These are phyloP conservation scores for Halcyon leucocephala DNA, from an alignment of 2,797 vertebrate genomes.

Conservation along the genomic window DNA sequence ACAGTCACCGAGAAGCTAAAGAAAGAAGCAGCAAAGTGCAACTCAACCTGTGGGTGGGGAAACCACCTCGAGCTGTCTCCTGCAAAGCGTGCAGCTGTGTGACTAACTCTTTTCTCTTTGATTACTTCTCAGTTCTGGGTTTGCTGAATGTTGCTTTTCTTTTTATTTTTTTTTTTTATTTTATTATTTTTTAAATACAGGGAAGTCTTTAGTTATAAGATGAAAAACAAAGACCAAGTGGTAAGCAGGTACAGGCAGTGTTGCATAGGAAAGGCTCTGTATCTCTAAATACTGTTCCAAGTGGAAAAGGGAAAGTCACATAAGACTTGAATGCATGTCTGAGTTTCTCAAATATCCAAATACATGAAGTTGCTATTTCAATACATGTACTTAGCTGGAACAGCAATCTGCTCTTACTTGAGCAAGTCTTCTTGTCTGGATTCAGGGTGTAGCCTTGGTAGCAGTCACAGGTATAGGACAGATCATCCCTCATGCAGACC, in stretches of 20 bases:
- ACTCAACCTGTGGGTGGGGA: not conserved
- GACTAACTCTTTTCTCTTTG: not conserved
- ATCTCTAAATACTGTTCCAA: not conserved
- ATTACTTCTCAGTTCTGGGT: not conserved
- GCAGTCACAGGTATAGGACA: conserved; percentile 84
- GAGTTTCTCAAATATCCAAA: not conserved
- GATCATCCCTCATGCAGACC: conserved; percentile 80
- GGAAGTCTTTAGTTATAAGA: not conserved
- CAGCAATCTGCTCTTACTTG: conserved; percentile 78
- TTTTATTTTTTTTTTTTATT: not conserved
- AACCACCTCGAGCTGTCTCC: not conserved
- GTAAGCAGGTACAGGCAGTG: not conserved
- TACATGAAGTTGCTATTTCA: not conserved
- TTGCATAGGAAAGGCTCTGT: not conserved
- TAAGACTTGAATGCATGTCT: fast-evolving
- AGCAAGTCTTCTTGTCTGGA: conserved; percentile 85
- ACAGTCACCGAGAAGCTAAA: not conserved
- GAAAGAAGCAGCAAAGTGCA: not conserved
- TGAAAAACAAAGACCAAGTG: not conserved
- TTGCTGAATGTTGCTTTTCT: not conserved
- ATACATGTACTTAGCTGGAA: not conserved
- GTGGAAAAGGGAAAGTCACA: not conserved
- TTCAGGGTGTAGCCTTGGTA: conserved; percentile 83
- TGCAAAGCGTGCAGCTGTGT: not conserved
- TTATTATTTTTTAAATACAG: not conserved